These are phyloP conservation scores for Steromphala cineraria DNA, from an alignment of 2,888 invertebrate species.

Conservation along the genomic window DNA sequence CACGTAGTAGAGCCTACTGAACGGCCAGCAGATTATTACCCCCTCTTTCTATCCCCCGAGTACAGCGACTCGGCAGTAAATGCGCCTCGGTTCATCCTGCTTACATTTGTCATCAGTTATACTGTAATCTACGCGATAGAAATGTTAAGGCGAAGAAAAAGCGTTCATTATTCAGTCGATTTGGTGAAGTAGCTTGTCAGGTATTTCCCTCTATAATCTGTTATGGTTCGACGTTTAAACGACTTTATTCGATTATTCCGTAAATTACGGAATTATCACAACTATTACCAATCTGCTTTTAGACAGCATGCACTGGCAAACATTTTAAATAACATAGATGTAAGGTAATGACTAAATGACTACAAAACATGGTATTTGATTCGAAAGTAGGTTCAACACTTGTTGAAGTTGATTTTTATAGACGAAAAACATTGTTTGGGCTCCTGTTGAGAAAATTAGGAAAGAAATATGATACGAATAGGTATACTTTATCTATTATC, in stretches of 20 bases:
- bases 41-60: not conserved
- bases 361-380: no score
- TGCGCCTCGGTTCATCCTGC: not conserved
- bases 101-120: not conserved
- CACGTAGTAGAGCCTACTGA: not conserved
- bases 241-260: not conserved
- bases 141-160: not conserved
- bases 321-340: no score
- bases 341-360: no score
- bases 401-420: no score
- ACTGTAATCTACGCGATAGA: slow-evolving; percentile 2
- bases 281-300: not conserved
- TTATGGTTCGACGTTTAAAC: not conserved
- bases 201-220: not conserved
- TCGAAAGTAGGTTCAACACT: no score
- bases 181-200: not conserved
- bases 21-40: not conserved
- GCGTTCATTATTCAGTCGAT: not conserved
- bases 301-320: not conserved
- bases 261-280: not conserved
- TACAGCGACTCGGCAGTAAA: not conserved
- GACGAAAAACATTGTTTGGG: no score
- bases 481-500: no score
- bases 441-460: no score
- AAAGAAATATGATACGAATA: no score